Percentiles rank a stretch among this genome's conserved stretches.
phyloP scores from a whole-genome alignment of 1,140 invertebrate genomes.

The Cylas formicarius region DNA sequence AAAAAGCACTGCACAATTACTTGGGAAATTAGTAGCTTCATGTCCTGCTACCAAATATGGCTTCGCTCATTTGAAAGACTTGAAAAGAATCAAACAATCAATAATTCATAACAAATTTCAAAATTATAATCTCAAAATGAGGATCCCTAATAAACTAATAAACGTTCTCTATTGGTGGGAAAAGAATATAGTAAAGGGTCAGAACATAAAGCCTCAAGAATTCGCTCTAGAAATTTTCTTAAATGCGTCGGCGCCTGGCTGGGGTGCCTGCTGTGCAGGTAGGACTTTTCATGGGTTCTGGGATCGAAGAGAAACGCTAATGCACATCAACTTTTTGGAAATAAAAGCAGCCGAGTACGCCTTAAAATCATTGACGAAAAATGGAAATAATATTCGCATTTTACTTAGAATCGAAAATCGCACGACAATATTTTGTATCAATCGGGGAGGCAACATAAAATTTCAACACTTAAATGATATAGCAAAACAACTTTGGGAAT shows the following conservation, averaged over 20 bases:
- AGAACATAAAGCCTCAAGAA: conserved; percentile 3
- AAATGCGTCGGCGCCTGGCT: conserved; percentile 8
- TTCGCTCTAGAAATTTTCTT: conserved; percentile 11
- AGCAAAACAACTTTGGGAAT: conserved; percentile 21
- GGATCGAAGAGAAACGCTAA: conserved; percentile 15
- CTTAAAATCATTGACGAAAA: conserved; percentile 13
- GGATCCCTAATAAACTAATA: background rate
- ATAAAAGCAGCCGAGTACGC: conserved; percentile 8
- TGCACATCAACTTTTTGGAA: conserved; percentile 15
- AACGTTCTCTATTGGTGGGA: conserved; percentile 10
- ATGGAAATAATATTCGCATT: conserved; percentile 4
- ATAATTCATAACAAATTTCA: too few relatives aligned
- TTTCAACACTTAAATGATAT: conserved; percentile 8
- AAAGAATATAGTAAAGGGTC: conserved; percentile 2
- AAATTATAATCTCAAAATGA: too few relatives aligned
- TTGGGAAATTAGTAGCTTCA: background rate
- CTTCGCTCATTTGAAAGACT: conserved; percentile 6
- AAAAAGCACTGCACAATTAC: conserved; percentile 2
- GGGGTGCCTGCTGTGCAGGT: conserved; percentile 16
- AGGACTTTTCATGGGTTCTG: conserved; percentile 22
- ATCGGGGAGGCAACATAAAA: conserved; percentile 13
- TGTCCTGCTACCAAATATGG: conserved; percentile 11
- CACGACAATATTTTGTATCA: conserved; percentile 18
- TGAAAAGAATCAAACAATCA: conserved; percentile 9
- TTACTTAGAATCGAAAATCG: conserved; percentile 9